A percentile compares a stretch with the other conserved stretches of the same genome.
phyloP scores from a whole-genome alignment of 2,888 invertebrate species.

The Melieria crassipennis region DNA sequence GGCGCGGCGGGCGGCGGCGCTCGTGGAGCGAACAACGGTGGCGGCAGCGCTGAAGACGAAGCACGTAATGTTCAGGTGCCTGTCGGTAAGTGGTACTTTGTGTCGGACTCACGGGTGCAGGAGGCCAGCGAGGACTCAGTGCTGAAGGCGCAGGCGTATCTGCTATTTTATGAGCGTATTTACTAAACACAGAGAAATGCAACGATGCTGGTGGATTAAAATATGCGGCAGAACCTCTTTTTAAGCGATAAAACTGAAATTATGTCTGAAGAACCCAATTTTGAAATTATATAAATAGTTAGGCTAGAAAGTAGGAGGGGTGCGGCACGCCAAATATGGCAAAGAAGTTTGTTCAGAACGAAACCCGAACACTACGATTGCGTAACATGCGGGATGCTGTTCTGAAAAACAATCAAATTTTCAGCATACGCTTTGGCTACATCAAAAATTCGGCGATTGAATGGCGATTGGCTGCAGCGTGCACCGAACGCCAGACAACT shows the following conservation, averaged over 20 bases:
- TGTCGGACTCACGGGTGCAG: constrained; percentile 89
- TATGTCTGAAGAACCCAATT: constrained; percentile 1
- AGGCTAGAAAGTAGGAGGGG: constrained; percentile 24
- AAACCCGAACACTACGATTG: too few relatives aligned
- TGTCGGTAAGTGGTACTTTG: constrained; percentile 89
- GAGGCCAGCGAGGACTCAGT: constrained; percentile 85
- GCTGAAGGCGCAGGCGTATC: constrained; percentile 88
- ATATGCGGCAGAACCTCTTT: constrained; percentile 10
- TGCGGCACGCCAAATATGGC: neutral
- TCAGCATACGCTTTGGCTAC: too few relatives aligned
- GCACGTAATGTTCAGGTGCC: constrained; percentile 66
- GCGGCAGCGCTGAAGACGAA: constrained; percentile 60
- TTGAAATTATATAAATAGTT: constrained; percentile 27
- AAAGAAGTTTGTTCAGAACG: neutral
- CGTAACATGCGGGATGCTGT: too few relatives aligned
- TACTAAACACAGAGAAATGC: constrained; percentile 67
- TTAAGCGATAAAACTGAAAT: constrained; percentile 12
- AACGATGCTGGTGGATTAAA: constrained; percentile 16
- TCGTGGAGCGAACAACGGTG: constrained; percentile 61
- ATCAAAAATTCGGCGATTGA: too few relatives aligned
- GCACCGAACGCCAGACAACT: too few relatives aligned
- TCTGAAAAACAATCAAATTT: too few relatives aligned
- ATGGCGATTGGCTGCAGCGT: too few relatives aligned
- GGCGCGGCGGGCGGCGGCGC: constrained; percentile 60
- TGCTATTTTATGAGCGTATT: constrained; percentile 96